Conservation (phyloP, 2,888 invertebrate species). For the Synanthedon tipuliformis region DNA sequence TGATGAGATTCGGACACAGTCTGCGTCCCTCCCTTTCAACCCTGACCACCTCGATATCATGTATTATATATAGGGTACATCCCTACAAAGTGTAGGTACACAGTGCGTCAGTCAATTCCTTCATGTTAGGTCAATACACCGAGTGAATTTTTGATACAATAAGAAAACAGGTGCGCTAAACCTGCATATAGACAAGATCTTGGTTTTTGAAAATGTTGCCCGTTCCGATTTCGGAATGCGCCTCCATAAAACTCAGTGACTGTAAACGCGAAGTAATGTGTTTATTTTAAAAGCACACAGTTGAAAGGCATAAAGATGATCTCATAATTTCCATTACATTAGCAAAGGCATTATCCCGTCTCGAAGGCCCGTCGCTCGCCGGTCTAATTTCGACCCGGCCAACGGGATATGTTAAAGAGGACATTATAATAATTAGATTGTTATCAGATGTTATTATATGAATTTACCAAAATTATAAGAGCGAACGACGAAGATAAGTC, state of each 20-base stretch:
- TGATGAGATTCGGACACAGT: slow-evolving; percentile 54
- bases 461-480: slow-evolving; percentile 66
- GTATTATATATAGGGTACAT: slow-evolving; percentile 3
- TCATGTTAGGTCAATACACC: too few species aligned
- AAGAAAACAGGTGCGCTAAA: too few species aligned
- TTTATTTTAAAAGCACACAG: slow-evolving; percentile 63
- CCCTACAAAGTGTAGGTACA: not conserved
- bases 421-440: slow-evolving; percentile 69
- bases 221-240: slow-evolving; percentile 16
- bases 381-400: slow-evolving; percentile 50
- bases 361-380: slow-evolving; percentile 30
- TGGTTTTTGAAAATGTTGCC: too few species aligned
- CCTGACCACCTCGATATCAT: slow-evolving; percentile 3
- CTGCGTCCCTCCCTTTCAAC: slow-evolving; percentile 10
- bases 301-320: slow-evolving; percentile 53
- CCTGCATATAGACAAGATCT: too few species aligned
- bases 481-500: slow-evolving; percentile 55
- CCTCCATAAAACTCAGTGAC: slow-evolving; percentile 26
- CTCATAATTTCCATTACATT: slow-evolving; percentile 60
- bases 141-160: too few species aligned
- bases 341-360: slow-evolving; percentile 55
- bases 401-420: slow-evolving; percentile 67
- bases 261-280: slow-evolving; percentile 37
- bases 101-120: too few species aligned
- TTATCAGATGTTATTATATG: slow-evolving; percentile 68